Percentiles rank a stretch among this genome's conserved stretches.
phyloP scores from a whole-genome alignment of 2,113 vertebrate species.

The Gulo gulo region DNA sequence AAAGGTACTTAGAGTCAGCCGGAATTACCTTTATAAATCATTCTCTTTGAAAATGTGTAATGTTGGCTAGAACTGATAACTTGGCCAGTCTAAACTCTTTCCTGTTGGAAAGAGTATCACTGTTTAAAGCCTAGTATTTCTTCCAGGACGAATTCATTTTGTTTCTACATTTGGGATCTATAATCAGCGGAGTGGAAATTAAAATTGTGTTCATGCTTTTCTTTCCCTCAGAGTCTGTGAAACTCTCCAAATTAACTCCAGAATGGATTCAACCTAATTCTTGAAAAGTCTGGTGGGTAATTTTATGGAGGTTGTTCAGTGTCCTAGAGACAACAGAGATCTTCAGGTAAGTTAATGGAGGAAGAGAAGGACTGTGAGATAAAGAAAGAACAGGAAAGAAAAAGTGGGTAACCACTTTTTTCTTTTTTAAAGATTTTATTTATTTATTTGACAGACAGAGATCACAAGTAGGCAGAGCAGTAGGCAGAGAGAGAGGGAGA shows the following conservation, averaged over 20 bases:
- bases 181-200: neutral
- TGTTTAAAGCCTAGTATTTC: neutral
- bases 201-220: neutral
- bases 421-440: neutral
- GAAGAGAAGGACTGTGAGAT: neutral
- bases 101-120: neutral
- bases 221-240: conserved; percentile 80
- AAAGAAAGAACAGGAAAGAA: neutral
- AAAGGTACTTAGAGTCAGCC: neutral
- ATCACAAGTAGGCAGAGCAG: no score
- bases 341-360: conserved; percentile 80
- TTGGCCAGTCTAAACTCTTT: neutral
- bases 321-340: conserved; percentile 81
- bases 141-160: neutral
- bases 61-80: neutral
- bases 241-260: conserved; percentile 76
- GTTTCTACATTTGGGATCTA: neutral
- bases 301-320: conserved; percentile 82
- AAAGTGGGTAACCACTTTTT: neutral
- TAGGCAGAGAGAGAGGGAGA: no score
- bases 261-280: conserved; percentile 79
- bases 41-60: neutral
- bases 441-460: neutral
- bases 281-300: conserved; percentile 81
- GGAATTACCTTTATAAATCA: neutral